A percentile compares a stretch with the other conserved stretches of the same genome.
Evolutionary conservation across 2,888 invertebrate genomes (phyloP).

Genomic region (Andrena fulva): DNA sequence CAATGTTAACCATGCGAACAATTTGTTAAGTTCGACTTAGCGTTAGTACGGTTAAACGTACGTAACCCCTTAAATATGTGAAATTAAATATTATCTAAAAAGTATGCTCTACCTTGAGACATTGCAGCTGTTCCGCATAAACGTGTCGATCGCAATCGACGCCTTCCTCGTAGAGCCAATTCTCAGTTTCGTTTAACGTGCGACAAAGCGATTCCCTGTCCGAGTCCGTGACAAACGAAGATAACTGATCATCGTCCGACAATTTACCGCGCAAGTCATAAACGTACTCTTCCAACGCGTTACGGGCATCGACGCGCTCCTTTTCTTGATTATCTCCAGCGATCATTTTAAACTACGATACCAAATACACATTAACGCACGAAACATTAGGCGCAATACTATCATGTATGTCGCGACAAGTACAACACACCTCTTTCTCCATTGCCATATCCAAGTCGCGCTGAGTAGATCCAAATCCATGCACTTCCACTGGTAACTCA

Average conservation of each 20-base stretch:
- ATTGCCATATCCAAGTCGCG: slow-evolving; percentile 90
- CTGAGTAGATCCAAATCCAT: slow-evolving; percentile 90
- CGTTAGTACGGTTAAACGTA: too few relatives aligned
- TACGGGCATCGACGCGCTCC: slow-evolving; percentile 97
- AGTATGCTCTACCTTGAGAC: slow-evolving; percentile 74
- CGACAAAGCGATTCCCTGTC: slow-evolving; percentile 88
- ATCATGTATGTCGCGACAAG: slow-evolving; percentile 6
- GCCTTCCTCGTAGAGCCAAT: slow-evolving; percentile 99
- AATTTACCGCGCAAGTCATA: slow-evolving; percentile 97
- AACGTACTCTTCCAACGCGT: slow-evolving; percentile 98
- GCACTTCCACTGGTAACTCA: slow-evolving; percentile 93
- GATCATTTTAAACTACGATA: slow-evolving; percentile 90
- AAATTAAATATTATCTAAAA: background rate
- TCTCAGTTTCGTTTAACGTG: slow-evolving; percentile 94
- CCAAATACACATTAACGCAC: slow-evolving; percentile 27
- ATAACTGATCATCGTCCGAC: slow-evolving; percentile 90
- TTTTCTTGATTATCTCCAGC: slow-evolving; percentile 96
- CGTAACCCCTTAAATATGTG: background rate
- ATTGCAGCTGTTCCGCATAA: slow-evolving; percentile 84
- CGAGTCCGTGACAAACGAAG: slow-evolving; percentile 90
- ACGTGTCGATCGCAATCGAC: slow-evolving; percentile 95
- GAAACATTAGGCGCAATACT: background rate
- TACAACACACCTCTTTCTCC: slow-evolving; percentile 90
- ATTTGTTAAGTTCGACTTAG: too few relatives aligned
- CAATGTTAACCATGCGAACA: too few relatives aligned